Conservation (phyloP, 2,113 vertebrate species). For the Cichladusa arquata region DNA sequence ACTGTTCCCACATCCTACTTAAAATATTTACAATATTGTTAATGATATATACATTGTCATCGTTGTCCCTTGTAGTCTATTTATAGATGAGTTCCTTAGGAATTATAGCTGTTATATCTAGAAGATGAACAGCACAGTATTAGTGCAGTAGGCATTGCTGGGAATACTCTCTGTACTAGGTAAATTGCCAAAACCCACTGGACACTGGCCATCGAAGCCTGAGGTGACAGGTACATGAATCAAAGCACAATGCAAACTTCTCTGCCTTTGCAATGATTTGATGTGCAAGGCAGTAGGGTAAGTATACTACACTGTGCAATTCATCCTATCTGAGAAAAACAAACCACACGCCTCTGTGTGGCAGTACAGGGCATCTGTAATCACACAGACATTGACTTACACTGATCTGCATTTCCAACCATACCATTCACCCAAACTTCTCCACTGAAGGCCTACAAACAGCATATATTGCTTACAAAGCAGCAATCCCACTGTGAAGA, state of each 20-base stretch:
- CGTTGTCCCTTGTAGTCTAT: background rate
- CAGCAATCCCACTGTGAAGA: background rate
- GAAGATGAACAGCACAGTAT: background rate
- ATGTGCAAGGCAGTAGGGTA: background rate
- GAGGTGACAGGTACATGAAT: background rate
- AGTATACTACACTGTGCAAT: background rate
- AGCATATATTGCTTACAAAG: background rate
- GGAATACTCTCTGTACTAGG: background rate
- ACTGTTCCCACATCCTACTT: constrained; percentile 16
- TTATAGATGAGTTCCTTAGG: constrained; percentile 47
- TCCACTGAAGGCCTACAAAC: background rate
- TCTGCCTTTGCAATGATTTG: background rate
- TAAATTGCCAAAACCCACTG: background rate
- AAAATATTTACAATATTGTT: constrained; percentile 46
- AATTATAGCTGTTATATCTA: background rate
- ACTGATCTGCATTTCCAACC: background rate
- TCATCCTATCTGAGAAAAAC: background rate
- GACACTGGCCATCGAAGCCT: background rate
- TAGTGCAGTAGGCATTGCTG: background rate
- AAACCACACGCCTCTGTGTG: rapidly evolving
- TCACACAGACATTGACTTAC: background rate
- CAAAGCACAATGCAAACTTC: background rate
- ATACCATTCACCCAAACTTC: background rate
- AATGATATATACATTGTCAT: background rate
- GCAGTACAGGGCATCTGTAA: background rate